phyloP scores from a whole-genome alignment of 2,888 invertebrate genomes.

The Leptarthrus brevirostris region DNA sequence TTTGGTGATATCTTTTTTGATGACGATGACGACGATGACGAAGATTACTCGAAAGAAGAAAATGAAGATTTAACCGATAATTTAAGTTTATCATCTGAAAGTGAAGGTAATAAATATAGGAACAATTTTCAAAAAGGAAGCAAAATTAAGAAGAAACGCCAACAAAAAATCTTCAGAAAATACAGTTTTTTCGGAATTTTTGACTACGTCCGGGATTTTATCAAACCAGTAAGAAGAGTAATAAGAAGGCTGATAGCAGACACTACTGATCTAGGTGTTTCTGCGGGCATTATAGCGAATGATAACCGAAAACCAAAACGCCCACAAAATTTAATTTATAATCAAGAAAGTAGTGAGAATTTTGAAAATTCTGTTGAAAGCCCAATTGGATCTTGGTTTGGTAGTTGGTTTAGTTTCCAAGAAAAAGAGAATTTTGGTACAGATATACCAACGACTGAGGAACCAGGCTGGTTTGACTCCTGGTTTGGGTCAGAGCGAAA shows the following conservation, averaged over 20 bases:
- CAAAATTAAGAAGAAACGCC: neutral
- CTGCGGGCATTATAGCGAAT: neutral
- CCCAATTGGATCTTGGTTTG: conserved; percentile 60
- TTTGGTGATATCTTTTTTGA: conserved; percentile 35
- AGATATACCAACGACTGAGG: conserved; percentile 52
- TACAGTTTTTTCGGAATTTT: conserved; percentile 57
- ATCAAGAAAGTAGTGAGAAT: neutral
- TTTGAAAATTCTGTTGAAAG: conserved; percentile 36
- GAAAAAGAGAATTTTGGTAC: conserved; percentile 59
- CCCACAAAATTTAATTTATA: conserved; percentile 61
- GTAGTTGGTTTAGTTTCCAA: conserved; percentile 62
- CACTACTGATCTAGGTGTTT: neutral
- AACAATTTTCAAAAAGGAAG: neutral
- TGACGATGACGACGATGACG: conserved; percentile 11
- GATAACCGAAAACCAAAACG: conserved; percentile 56
- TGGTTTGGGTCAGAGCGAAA: conserved; percentile 61
- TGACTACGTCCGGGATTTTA: conserved; percentile 62
- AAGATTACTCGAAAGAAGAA: conserved; percentile 1
- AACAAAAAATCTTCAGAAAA: conserved; percentile 42
- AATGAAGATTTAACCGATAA: neutral
- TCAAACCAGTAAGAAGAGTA: conserved; percentile 63
- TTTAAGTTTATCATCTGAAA: neutral
- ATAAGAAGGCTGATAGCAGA: conserved; percentile 55
- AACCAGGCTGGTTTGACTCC: conserved; percentile 62
- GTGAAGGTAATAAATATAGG: neutral